Evolutionary conservation across 2,888 invertebrate species (phyloP).

Genomic region (Atethmia centrago): DNA sequence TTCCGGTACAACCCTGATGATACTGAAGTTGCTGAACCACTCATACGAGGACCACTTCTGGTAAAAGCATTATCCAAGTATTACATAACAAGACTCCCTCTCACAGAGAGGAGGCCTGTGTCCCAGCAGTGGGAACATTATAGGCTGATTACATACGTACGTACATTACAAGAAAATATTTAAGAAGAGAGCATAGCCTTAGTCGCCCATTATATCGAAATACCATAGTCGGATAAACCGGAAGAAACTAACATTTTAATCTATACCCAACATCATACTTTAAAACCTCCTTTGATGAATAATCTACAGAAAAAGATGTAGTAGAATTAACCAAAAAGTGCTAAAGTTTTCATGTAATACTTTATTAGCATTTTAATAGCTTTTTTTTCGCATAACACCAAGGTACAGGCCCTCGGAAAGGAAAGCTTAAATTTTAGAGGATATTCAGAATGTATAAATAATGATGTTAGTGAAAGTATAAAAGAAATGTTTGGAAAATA

Average conservation of each 20-base stretch:
- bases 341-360: slow-evolving; percentile 17
- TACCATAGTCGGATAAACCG: not conserved
- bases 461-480: not conserved
- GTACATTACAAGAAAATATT: not conserved
- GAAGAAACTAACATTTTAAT: not conserved
- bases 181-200: not conserved
- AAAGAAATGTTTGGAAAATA: too few species aligned
- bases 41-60: too few species aligned
- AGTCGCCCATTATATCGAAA: not conserved
- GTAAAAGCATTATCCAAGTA: too few species aligned
- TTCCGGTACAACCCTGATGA: too few species aligned
- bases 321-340: slow-evolving; percentile 9
- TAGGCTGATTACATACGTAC: too few species aligned
- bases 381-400: slow-evolving; percentile 2
- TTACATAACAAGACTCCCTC: too few species aligned
- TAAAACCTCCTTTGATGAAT: slow-evolving; percentile 2
- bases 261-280: not conserved
- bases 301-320: slow-evolving; percentile 2
- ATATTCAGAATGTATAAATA: slow-evolving; percentile 1
- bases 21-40: too few species aligned
- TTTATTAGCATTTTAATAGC: slow-evolving; percentile 27
- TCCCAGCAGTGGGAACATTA: too few species aligned
- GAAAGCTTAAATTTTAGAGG: not conserved
- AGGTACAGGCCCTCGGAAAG: not conserved
- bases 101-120: too few species aligned